Conservation (phyloP, 2,113 vertebrate species). For the Oenanthe melanoleuca region DNA sequence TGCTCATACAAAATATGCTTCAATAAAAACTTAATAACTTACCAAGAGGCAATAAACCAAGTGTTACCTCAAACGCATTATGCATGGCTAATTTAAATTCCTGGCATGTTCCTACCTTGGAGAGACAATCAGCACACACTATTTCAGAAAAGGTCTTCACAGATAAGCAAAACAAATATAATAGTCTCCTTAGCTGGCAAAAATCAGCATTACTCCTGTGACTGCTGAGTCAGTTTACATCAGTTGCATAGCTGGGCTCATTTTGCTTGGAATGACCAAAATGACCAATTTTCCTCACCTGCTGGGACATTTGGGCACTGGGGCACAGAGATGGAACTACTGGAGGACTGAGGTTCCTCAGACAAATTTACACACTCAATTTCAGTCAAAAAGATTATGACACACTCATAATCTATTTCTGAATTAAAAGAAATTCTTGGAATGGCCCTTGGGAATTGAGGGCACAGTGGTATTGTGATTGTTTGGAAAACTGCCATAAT, state of each 20-base stretch:
- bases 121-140: background rate
- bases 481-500: constrained; percentile 30
- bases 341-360: background rate
- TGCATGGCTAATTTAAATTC: constrained; percentile 16
- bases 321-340: background rate
- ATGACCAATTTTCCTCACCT: background rate
- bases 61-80: constrained; percentile 12
- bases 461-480: background rate
- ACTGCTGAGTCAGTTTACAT: background rate
- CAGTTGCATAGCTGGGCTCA: background rate
- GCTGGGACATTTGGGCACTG: background rate
- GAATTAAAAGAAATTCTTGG: constrained; percentile 28
- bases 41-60: constrained; percentile 15
- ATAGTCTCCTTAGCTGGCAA: background rate
- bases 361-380: background rate
- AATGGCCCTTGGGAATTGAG: constrained; percentile 6
- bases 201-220: background rate
- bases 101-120: background rate
- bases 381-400: constrained; percentile 25
- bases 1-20: constrained; percentile 29
- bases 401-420: background rate
- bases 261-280: background rate
- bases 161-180: constrained; percentile 10
- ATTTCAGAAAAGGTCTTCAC: constrained; percentile 6
- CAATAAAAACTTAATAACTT: constrained; percentile 48